Evolutionary conservation across 2,888 invertebrate genomes (phyloP).

Genomic region (Empis livida): DNA sequence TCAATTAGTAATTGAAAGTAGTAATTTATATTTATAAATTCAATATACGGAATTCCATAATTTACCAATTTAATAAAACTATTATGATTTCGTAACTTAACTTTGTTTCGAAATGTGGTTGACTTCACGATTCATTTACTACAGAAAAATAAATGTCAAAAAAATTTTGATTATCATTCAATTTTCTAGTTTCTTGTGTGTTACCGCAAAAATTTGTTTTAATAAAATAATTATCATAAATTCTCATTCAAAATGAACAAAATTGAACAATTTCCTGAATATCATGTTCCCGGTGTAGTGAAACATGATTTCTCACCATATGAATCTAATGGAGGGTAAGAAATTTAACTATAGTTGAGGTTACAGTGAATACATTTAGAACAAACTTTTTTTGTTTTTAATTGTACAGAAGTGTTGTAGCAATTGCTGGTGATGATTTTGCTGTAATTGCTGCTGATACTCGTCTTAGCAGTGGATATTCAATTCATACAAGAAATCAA

Average conservation of each 20-base stretch:
- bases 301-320: constrained; percentile 51
- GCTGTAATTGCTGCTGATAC: constrained; percentile 93
- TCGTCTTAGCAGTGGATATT: constrained; percentile 80
- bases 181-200: no score
- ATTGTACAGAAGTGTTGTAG: constrained; percentile 71
- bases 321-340: constrained; percentile 67
- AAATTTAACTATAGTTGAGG: background rate
- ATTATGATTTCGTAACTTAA: no score
- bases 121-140: background rate
- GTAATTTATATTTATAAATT: no score
- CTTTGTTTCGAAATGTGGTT: no score
- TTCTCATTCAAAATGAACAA: constrained; percentile 2
- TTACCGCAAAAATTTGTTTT: no score
- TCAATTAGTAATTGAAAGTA: no score
- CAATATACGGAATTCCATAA: no score
- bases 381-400: constrained; percentile 7
- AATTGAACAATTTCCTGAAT: constrained; percentile 30
- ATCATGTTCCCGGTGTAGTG: constrained; percentile 33
- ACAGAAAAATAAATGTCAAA: background rate
- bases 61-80: no score
- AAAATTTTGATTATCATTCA: background rate
- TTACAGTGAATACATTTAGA: background rate
- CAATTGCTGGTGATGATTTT: constrained; percentile 91
- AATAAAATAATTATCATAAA: no score
- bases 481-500: constrained; percentile 79